Percentiles rank a stretch among this genome's conserved stretches.
Conservation (phyloP, 1,140 invertebrate genomes). For the Teleopsis dalmanni region DNA sequence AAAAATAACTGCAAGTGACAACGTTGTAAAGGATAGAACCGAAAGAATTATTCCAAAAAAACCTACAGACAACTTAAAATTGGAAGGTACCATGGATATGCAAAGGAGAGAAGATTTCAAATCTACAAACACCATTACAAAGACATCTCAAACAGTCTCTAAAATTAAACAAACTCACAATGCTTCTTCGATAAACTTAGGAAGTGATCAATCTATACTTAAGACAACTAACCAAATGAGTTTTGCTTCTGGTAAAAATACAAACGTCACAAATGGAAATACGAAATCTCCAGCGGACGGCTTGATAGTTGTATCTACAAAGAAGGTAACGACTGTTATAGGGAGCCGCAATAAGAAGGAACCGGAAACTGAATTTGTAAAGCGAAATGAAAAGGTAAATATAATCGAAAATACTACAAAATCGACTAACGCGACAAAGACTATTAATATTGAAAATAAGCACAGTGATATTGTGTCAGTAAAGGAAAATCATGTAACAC, state of each 20-base stretch:
- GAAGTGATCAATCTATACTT: constrained; percentile 49
- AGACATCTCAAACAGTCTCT: neutral
- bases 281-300: constrained; percentile 50
- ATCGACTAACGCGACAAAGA: constrained; percentile 28
- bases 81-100: constrained; percentile 55
- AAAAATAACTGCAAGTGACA: constrained; percentile 46
- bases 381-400: constrained; percentile 34
- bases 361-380: constrained; percentile 39
- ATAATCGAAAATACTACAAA: constrained; percentile 37
- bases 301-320: constrained; percentile 47
- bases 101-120: constrained; percentile 33
- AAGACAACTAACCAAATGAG: constrained; percentile 55
- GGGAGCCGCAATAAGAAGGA: constrained; percentile 34
- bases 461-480: constrained; percentile 24
- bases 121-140: neutral
- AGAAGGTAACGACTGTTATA: constrained; percentile 45
- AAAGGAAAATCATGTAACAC: constrained; percentile 8
- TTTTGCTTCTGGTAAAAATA: constrained; percentile 51
- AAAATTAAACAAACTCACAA: constrained; percentile 50
- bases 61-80: constrained; percentile 58
- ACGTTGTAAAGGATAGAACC: constrained; percentile 50
- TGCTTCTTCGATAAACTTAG: constrained; percentile 57
- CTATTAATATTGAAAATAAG: constrained; percentile 32
- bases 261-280: constrained; percentile 36
- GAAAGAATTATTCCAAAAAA: constrained; percentile 52